Base-by-base conservation (phyloP, 1,140 invertebrate genomes). In the Neodiprion virginianus region DNA sequence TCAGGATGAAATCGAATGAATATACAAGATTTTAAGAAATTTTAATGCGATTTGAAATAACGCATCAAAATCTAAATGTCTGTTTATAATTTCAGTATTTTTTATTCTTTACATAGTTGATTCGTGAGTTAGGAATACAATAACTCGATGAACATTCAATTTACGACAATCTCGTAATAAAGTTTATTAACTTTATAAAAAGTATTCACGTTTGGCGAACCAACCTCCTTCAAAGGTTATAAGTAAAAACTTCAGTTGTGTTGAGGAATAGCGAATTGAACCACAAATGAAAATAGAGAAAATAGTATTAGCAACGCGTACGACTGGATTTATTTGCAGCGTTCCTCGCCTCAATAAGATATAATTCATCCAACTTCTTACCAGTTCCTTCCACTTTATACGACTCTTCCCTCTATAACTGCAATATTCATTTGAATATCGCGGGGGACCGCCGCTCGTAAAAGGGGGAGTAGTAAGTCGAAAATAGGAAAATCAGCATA, bases 401-500 rank as follows among this genome's bases (percentile, higher is more conserved):
- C 53, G 53, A 61, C 11, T 40, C 28, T 61, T 61, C 53, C 67
- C 53, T 68, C 69, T 72, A 67, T 69, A 76, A 78, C 74, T 73
- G 79, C 77, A 68, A 79, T 79, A 78, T 80, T 79, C 76, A 76
- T 83, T 81, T 82, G 78, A 80, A 78, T 81, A 76, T 53, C 69
- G 48, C 73, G 73, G 67, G 48, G n/a, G 53, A 67, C 53, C n/a
- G 53, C 28, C 53, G 8, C 9, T 50, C 69, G 69, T 67, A 40
- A 17, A 74, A 14, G 73, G 72, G 71, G 69, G 71, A 23, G 71
- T 40, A 40, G 66, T 67, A 71, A 67, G 69, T 48, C 21, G 68
- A 74, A 61, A 69, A 11, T 48, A 72, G 9, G 47, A 48, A 73
- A 79, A 79, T 80, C 77, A 76, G 75, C 72, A 77, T 71, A 72